Conservation (phyloP, 2,888 invertebrate genomes). For the Eustalomyia histrio region DNA sequence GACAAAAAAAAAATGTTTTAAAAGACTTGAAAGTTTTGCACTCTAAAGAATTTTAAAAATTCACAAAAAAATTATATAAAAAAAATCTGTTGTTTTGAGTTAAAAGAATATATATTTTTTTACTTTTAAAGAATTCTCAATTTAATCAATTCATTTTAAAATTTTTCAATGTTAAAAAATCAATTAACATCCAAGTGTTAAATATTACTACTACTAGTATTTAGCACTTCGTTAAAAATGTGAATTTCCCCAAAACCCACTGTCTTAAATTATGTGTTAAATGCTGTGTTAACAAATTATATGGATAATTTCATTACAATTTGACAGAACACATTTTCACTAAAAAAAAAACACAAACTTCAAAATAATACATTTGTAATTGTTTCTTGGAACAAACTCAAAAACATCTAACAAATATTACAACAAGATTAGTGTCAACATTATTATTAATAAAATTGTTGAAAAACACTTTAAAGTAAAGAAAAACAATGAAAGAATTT, state of each 20-base stretch:
- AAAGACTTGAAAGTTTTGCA: too few relatives aligned
- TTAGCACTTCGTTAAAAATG: background rate
- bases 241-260: slow-evolving; percentile 40
- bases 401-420: background rate
- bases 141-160: too few relatives aligned
- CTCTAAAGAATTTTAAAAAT: too few relatives aligned
- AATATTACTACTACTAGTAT: slow-evolving; percentile 17
- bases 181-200: slow-evolving; percentile 38
- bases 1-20: too few relatives aligned
- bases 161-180: too few relatives aligned
- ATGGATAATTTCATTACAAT: too few relatives aligned
- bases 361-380: background rate
- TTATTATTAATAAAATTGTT: background rate
- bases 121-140: too few relatives aligned
- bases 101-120: too few relatives aligned
- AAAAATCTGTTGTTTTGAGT: too few relatives aligned
- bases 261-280: slow-evolving; percentile 50
- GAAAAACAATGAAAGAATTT: background rate
- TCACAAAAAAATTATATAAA: too few relatives aligned
- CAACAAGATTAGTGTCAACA: background rate
- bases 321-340: background rate
- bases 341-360: background rate
- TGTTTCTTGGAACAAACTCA: background rate
- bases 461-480: background rate
- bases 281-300: background rate